Conservation (phyloP, 2,113 vertebrate species). For the Percina caprodes region DNA sequence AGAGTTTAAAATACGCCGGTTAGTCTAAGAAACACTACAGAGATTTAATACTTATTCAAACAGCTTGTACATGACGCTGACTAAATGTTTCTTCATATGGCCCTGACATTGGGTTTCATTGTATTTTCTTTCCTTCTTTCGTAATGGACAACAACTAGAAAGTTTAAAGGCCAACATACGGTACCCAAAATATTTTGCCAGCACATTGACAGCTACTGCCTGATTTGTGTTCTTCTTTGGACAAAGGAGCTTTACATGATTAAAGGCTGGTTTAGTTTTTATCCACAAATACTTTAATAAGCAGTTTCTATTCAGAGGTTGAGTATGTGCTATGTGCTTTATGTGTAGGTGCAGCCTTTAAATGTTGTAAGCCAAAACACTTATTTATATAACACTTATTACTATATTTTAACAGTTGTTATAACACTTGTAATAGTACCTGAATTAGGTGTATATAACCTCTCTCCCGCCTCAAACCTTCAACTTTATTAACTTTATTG, state of each 20-base stretch:
- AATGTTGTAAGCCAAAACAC: background rate
- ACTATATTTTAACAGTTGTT: too few relatives aligned
- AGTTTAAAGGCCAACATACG: background rate
- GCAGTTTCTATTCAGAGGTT: background rate
- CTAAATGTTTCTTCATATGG: background rate
- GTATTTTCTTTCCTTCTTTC: constrained; percentile 2
- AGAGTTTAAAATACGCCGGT: background rate
- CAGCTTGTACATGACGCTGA: background rate
- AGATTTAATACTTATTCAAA: background rate
- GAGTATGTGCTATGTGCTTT: background rate
- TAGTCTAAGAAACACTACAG: background rate
- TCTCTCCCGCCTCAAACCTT: background rate
- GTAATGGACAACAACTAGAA: background rate
- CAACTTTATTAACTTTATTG: background rate
- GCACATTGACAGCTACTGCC: background rate
- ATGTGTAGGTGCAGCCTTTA: background rate
- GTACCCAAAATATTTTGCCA: background rate
- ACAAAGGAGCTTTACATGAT: background rate
- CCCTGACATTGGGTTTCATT: background rate
- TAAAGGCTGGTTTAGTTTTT: background rate
- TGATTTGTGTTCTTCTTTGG: background rate
- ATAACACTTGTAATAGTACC: constrained; percentile 5
- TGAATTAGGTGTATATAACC: background rate
- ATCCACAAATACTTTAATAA: background rate
- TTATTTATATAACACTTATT: too few relatives aligned